Percentiles rank a stretch among this genome's conserved stretches.
These are phyloP conservation scores for Syngnathus scovelli DNA, from an alignment of 2,113 vertebrate genomes.

Conservation along the genomic window DNA sequence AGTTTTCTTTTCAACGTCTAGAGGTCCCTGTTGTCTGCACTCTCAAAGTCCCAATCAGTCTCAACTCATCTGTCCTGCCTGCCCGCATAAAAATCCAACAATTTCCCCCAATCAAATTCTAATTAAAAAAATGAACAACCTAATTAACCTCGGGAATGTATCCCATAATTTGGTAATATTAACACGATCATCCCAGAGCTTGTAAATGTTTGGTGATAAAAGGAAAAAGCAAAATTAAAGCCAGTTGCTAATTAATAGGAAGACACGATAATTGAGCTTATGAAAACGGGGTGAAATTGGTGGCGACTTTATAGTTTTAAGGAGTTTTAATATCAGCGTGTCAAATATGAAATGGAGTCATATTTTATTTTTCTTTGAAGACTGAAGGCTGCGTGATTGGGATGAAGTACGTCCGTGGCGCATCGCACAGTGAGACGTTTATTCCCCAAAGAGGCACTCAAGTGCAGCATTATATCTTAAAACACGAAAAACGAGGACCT, in stretches of 20 bases:
- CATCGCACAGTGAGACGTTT: constrained; percentile 51
- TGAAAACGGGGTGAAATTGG: constrained; percentile 49
- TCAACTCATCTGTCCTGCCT: constrained; percentile 6
- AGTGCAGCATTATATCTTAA: constrained; percentile 60
- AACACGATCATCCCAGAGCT: constrained; percentile 62
- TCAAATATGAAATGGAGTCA: constrained; percentile 64
- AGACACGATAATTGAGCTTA: constrained; percentile 59
- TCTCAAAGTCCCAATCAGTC: constrained; percentile 17
- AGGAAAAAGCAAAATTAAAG: constrained; percentile 65
- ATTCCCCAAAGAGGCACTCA: constrained; percentile 60
- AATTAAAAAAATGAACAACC: constrained; percentile 72
- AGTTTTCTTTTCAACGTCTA: constrained; percentile 26
- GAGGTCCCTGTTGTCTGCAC: constrained; percentile 62
- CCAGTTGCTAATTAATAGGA: constrained; percentile 69
- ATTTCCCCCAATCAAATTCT: constrained; percentile 63
- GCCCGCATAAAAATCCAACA: constrained; percentile 48
- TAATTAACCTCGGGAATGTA: constrained; percentile 69
- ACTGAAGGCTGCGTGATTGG: constrained; percentile 59
- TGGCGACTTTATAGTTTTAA: constrained; percentile 68
- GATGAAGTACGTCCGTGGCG: constrained; percentile 37
- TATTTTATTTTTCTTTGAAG: constrained; percentile 63
- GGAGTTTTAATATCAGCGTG: constrained; percentile 66
- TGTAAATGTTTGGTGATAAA: constrained; percentile 70
- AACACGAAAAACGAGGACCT: constrained; percentile 58
- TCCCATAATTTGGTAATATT: constrained; percentile 66